Percentiles rank a stretch among this genome's conserved stretches.
These are phyloP conservation scores for Nothobranchius furzeri DNA, from an alignment of 2,113 vertebrate species.

Conservation along the genomic window DNA sequence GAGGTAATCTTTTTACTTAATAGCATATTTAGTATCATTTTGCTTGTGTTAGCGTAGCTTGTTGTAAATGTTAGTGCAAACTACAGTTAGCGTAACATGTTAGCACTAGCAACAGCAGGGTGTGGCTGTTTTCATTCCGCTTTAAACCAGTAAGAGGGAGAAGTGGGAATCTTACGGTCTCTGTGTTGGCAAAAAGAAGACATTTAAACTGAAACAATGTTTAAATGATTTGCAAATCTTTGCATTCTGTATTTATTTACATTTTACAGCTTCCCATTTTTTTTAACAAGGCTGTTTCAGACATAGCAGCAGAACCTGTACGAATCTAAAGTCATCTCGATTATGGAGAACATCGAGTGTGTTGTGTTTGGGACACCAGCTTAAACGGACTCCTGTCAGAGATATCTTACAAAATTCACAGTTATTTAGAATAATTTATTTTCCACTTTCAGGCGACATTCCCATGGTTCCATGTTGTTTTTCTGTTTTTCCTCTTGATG, in stretches of 20 bases:
- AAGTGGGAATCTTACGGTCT: no score
- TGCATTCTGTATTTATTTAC: conserved; percentile 9
- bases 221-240: conserved; percentile 10
- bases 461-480: conserved; percentile 26
- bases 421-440: conserved; percentile 34
- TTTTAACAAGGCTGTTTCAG: conserved; percentile 12
- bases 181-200: background rate
- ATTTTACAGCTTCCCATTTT: conserved; percentile 7
- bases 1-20: no score
- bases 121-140: no score
- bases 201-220: background rate
- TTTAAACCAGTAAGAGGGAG: no score
- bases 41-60: no score
- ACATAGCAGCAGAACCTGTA: conserved; percentile 4
- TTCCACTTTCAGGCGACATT: conserved; percentile 26
- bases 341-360: background rate
- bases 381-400: background rate
- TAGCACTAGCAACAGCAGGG: no score
- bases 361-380: background rate
- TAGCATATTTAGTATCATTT: no score
- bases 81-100: no score
- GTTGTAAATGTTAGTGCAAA: no score
- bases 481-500: conserved; percentile 26
- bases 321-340: background rate
- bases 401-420: background rate